Evolutionary conservation across 2,113 vertebrate species (phyloP), one percentile per base, ranked within the genome.

Genomic region (Microtus ochrogaster): DNA sequence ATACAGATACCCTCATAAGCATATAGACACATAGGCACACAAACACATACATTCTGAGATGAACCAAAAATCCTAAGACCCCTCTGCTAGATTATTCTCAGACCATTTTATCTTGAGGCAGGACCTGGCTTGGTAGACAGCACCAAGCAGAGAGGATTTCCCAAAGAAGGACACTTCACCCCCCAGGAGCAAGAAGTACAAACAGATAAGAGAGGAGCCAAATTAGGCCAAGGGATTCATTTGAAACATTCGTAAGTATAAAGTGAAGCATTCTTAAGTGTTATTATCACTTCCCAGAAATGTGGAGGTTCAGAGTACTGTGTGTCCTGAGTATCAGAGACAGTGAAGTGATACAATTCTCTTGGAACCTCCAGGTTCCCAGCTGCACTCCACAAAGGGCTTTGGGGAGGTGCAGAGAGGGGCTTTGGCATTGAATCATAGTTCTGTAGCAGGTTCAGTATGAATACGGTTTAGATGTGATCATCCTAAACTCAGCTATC

Each of bases 81-180:
- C 7, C 76, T 78, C 7, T 90, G n/a, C 39, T 90, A n/a, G 89
- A 66, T 82, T 90, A 90, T 47, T n/a, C 28, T 87, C 10, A 63
- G 79, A 17, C n/a, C 73, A 81, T 91, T 97, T 96, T 96, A 49
- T 70, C 70, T 8, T 93, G 39, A 83, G 73, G 39, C 11, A 26
- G 73, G 41, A 39, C 94, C 33, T 65, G 89, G 24, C 63, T 66
- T 95, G 77, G n/a, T 16, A 8, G 19, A 4, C 1, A n/a, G 47
- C 93, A 17, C 13, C 16, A 26, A 86, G 63, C 66, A 88, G 72
- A 97, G 90, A 52, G 39, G 3, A 70, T 39, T 10, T 1, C 9
- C 7, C 33, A 44, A 13, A 88, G 72, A 96, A 49, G 72, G 83
- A 87, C 91, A 19, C 73, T 96, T 74, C 36, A 73, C 72, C 72